Percentiles rank a stretch among this genome's conserved stretches.
phyloP scores from a whole-genome alignment of 64 coral and sea anemone genomes.

The Dendronephthya gigantea region DNA sequence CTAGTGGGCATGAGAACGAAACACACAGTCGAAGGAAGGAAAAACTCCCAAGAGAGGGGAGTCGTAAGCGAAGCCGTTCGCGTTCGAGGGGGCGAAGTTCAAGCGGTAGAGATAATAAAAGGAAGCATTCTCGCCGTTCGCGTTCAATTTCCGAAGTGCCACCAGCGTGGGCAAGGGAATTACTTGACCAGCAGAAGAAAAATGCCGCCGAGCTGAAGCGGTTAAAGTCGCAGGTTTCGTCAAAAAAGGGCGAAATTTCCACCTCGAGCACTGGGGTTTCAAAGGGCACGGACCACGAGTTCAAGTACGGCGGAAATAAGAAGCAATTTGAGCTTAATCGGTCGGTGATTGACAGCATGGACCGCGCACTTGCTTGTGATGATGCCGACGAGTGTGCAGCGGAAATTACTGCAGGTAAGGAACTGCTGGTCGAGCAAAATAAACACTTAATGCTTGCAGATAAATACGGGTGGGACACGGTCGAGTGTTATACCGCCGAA shows the following conservation, averaged over 20 bases:
- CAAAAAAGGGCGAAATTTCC: neutral
- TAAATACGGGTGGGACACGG: conserved; percentile 39
- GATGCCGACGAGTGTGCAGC: neutral
- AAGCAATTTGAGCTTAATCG: conserved; percentile 24
- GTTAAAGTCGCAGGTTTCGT: neutral
- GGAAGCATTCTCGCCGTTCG: neutral
- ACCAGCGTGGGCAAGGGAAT: neutral
- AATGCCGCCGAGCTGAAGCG: neutral
- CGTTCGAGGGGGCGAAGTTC: neutral
- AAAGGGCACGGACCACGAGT: conserved; percentile 1
- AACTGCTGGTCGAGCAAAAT: conserved; percentile 6
- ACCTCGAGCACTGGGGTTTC: neutral
- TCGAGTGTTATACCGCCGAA: conserved; percentile 11
- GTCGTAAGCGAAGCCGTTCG: too few relatives aligned
- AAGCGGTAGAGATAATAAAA: neutral
- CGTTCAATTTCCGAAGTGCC: neutral
- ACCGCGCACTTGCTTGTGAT: neutral
- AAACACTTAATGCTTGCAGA: conserved; percentile 28
- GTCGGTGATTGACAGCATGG: neutral
- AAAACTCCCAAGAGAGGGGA: too few relatives aligned
- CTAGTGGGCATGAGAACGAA: too few relatives aligned
- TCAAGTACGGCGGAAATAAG: conserved; percentile 26
- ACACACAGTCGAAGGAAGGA: too few relatives aligned
- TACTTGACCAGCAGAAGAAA: neutral
- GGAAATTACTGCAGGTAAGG: conserved; percentile 8